Base-by-base conservation (phyloP, 2,888 invertebrate genomes). In the Caenorhabditis angaria region DNA sequence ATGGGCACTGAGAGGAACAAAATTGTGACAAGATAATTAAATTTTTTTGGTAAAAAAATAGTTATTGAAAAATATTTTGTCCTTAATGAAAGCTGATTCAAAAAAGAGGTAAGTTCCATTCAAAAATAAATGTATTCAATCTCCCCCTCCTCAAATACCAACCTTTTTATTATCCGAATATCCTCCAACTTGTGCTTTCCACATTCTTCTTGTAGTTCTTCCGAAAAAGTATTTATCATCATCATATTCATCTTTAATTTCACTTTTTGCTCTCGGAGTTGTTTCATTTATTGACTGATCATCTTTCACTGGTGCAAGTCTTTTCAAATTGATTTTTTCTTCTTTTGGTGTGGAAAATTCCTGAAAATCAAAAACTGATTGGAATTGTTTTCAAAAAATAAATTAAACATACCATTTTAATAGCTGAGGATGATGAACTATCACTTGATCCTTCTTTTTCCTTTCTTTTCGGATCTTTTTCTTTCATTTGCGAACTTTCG, bases 131-230 rank as follows among this genome's bases (percentile, higher is more conserved):
- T 50, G n/a, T 12, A 62, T 18, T 51, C 2, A 61, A 25, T 18
- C 35, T 8, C 18, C 25, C n/a, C n/a, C 2, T 29, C 24, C 5
- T 24, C 10, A 51, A 51, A 5, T 14, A 6, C 35, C n/a, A 10
- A 58, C 58, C 58, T 58, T 58, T 47, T 58, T 35, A 14, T 5
- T 18, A 28, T 56, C 55, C 1, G 27, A 27, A 2, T 3, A 8
- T 10, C n/a, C 27, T 80, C 67, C 63, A 65, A 63, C 61, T 79
- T 76, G 53, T 51, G 66, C 92, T 4, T 92, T 92, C 93, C 93
- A 93, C 56, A 92, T 92, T 78, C 92, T 90, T 24, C 93, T 90
- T 8, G 93, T 92, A 27, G 92, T 92, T 22, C 67, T 57, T 20
- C 72, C 72, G 25, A 29, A 68, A 22, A 65, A 68, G 4, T 63